These are phyloP conservation scores for Phenganax marumi DNA, from an alignment of 92 coral and sea anemone genomes.

Conservation along the genomic window DNA sequence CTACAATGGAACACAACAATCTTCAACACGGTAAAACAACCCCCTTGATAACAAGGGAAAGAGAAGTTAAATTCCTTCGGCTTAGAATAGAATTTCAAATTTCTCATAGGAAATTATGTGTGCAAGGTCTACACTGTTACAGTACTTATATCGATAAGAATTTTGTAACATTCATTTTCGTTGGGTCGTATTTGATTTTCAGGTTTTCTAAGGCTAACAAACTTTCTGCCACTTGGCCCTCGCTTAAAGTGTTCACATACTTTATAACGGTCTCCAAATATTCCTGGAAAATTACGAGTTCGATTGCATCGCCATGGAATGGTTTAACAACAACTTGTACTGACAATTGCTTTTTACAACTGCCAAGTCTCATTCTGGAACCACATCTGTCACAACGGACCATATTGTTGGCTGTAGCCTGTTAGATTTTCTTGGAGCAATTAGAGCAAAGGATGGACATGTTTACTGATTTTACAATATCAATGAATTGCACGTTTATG, in stretches of 20 bases:
- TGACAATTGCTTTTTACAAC: background rate
- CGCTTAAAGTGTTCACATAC: background rate
- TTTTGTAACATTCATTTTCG: background rate
- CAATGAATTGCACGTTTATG: background rate
- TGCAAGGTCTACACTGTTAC: conserved; percentile 10
- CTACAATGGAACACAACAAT: too few species aligned
- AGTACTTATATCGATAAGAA: background rate
- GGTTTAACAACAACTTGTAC: background rate
- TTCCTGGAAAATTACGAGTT: background rate
- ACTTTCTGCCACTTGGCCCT: conserved; percentile 8
- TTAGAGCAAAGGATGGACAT: background rate
- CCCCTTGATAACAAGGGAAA: conserved; percentile 59
- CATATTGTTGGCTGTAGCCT: background rate
- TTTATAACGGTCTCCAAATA: background rate
- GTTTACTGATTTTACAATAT: background rate
- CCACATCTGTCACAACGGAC: conserved; percentile 28
- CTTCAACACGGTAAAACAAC: conserved; percentile 52
- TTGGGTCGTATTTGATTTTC: background rate
- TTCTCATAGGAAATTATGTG: too few species aligned
- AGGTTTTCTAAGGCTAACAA: conserved; percentile 5
- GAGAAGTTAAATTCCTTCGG: conserved; percentile 44
- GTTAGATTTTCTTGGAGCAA: background rate
- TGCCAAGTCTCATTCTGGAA: background rate
- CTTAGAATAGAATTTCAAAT: too few species aligned
- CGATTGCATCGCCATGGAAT: background rate